Evolutionary conservation across 2,113 vertebrate species (phyloP).

Genomic region (Bubo blakistoni): DNA sequence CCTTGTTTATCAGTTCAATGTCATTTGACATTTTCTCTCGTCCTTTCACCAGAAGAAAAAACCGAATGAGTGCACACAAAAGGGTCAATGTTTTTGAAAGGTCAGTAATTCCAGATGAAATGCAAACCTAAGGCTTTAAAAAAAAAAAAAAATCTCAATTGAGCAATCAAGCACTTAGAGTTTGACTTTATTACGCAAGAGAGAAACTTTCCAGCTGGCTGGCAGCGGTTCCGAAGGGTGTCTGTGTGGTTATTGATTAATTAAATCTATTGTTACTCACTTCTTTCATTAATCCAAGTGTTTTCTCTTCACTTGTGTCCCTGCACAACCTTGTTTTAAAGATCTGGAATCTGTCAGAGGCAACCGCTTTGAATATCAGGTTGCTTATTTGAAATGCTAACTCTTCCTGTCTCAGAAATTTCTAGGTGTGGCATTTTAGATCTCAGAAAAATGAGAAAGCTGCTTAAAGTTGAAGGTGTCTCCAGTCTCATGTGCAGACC

Average conservation of each 20-base stretch:
- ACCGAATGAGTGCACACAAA: not conserved
- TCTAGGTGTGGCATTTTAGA: slow-evolving; percentile 6
- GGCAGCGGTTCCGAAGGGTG: slow-evolving; percentile 47
- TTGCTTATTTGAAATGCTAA: slow-evolving; percentile 23
- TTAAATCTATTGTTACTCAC: slow-evolving; percentile 53
- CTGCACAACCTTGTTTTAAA: slow-evolving; percentile 13
- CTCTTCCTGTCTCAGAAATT: slow-evolving; percentile 4
- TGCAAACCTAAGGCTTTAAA: slow-evolving; percentile 22
- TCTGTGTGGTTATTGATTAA: slow-evolving; percentile 56
- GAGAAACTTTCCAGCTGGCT: slow-evolving; percentile 59
- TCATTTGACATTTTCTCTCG: not conserved
- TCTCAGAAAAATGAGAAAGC: slow-evolving; percentile 2
- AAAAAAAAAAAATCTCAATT: not conserved
- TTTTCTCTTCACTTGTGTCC: slow-evolving; percentile 40
- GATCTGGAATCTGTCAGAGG: not conserved
- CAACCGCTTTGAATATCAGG: not conserved
- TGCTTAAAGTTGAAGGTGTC: not conserved
- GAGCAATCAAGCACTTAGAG: slow-evolving; percentile 48
- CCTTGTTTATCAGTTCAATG: not conserved
- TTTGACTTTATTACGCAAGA: slow-evolving; percentile 60
- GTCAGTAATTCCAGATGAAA: slow-evolving; percentile 50
- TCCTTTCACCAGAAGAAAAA: slow-evolving; percentile 27
- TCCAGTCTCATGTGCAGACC: not conserved
- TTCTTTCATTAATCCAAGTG: slow-evolving; percentile 54
- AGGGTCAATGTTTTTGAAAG: slow-evolving; percentile 45